Evolutionary conservation across 2,113 vertebrate species (phyloP).

Genomic region (Sylvilagus bachmani): DNA sequence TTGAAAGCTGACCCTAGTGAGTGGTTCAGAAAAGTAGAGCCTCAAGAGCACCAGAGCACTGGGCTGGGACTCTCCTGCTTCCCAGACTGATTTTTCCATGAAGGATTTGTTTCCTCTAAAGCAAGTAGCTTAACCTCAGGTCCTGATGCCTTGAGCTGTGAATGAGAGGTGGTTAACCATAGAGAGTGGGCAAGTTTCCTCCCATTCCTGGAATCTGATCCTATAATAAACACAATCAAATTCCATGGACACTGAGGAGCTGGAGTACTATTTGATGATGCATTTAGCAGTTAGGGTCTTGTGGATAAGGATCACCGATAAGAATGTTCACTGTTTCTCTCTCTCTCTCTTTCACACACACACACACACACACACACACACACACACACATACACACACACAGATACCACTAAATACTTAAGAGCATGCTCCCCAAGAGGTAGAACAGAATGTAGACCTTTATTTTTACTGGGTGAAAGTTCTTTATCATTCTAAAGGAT

Average conservation of each 20-base stretch:
- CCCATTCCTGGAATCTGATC: background rate
- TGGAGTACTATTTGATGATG: background rate
- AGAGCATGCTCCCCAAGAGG: conserved; percentile 28
- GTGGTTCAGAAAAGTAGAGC: background rate
- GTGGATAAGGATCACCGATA: background rate
- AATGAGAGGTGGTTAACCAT: background rate
- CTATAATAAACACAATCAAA: background rate
- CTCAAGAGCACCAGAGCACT: background rate
- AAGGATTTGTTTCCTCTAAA: background rate
- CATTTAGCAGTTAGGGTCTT: background rate
- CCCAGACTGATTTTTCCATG: background rate
- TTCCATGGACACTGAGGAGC: background rate
- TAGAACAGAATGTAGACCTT: background rate
- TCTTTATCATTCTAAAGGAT: conserved; percentile 28
- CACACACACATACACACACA: background rate
- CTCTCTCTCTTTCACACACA: no score
- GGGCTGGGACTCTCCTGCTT: background rate
- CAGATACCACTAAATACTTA: background rate
- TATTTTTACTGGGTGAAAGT: conserved; percentile 61
- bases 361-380: background rate
- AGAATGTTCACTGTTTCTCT: background rate
- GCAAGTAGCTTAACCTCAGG: background rate
- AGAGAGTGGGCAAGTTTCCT: background rate
- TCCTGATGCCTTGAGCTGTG: background rate
- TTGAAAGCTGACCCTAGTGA: background rate